Percentiles rank a stretch among this genome's conserved stretches.
These are phyloP conservation scores for Ambastaia sidthimunki DNA, from an alignment of 2,797 vertebrate species.

Conservation along the genomic window DNA sequence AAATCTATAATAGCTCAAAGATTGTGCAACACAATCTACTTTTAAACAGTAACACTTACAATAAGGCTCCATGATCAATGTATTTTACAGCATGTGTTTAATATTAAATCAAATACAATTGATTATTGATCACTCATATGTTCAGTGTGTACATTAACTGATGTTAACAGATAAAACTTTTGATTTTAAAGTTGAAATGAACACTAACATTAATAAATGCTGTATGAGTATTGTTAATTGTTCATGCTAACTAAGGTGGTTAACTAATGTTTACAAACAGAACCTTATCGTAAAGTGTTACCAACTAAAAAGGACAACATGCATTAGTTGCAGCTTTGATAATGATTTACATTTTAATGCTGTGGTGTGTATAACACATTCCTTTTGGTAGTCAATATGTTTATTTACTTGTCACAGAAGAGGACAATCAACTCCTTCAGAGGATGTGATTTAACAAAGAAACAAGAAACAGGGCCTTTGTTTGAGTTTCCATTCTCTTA, in stretches of 20 bases:
- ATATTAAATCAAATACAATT: no score
- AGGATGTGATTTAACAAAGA: not conserved
- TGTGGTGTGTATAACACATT: not conserved
- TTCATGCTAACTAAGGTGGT: no score
- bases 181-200: no score
- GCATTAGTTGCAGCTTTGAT: not conserved
- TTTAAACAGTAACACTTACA: not conserved
- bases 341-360: not conserved
- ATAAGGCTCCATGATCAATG: no score
- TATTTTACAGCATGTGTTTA: no score
- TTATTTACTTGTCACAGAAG: slow-evolving; percentile 18
- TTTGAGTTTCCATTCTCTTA: not conserved
- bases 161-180: no score
- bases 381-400: not conserved
- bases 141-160: no score
- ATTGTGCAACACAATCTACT: not conserved
- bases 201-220: no score
- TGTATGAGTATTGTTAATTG: no score
- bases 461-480: not conserved
- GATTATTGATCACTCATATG: no score
- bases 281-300: no score
- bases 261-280: no score
- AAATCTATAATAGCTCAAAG: not conserved
- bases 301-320: not conserved
- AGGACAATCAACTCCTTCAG: slow-evolving; percentile 2